A percentile compares a stretch with the other conserved stretches of the same genome.
Evolutionary conservation across 2,113 vertebrate genomes (phyloP).

Genomic region (Ariopsis seemanni): DNA sequence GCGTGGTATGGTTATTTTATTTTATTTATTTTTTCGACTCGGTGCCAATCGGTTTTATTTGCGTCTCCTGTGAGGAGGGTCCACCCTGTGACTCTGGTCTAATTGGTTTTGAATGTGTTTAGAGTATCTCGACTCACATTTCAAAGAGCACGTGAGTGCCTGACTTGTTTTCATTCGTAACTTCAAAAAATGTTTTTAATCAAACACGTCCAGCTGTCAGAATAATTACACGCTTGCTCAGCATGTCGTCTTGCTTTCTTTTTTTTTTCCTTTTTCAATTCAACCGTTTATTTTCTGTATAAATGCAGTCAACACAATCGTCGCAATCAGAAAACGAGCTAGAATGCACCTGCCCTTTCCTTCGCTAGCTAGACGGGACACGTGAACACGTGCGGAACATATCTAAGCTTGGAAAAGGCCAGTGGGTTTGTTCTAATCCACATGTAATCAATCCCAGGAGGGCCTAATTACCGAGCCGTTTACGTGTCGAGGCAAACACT

Average conservation of each 20-base stretch:
- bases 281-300: constrained; percentile 29
- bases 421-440: constrained; percentile 33
- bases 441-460: constrained; percentile 32
- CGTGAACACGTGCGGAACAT: neutral
- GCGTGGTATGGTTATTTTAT: constrained; percentile 15
- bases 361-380: neutral
- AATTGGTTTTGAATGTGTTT: constrained; percentile 43
- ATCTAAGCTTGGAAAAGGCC: constrained; percentile 20
- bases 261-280: constrained; percentile 43
- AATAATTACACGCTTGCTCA: constrained; percentile 72
- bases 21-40: constrained; percentile 3
- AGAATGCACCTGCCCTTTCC: neutral
- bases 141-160: constrained; percentile 14
- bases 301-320: constrained; percentile 32
- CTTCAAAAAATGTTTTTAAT: constrained; percentile 68
- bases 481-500: constrained; percentile 34
- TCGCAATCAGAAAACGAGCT: neutral
- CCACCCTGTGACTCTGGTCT: constrained; percentile 20
- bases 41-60: neutral
- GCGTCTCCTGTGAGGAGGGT: constrained; percentile 17
- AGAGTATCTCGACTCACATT: constrained; percentile 21
- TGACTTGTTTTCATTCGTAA: constrained; percentile 34
- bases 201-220: constrained; percentile 73
- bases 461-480: constrained; percentile 26
- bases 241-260: constrained; percentile 61